A percentile compares a stretch with the other conserved stretches of the same genome.
These are phyloP conservation scores for Drosophila pallidifrons DNA, from an alignment of 1,140 invertebrate species.

Conservation along the genomic window DNA sequence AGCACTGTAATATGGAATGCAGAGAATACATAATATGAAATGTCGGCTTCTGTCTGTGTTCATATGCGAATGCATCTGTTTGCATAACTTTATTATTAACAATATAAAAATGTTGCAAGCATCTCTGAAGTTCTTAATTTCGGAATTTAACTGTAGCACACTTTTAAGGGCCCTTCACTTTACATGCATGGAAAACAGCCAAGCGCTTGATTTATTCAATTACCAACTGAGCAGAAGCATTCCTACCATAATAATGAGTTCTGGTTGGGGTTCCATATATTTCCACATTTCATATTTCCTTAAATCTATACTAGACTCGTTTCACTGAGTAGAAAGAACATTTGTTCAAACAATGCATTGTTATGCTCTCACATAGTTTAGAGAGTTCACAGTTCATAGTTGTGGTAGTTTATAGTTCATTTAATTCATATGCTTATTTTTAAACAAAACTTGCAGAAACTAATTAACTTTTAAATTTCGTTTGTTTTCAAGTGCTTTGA, in stretches of 20 bases:
- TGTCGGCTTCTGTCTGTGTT: background rate
- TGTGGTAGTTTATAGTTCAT: background rate
- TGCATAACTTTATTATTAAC: slow-evolving; percentile 7
- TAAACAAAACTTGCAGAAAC: slow-evolving; percentile 24
- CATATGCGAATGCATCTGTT: background rate
- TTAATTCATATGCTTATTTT: slow-evolving; percentile 18
- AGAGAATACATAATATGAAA: too few relatives aligned
- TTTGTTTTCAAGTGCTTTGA: slow-evolving; percentile 6
- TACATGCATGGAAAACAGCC: background rate
- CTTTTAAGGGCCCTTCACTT: background rate
- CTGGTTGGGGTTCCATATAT: background rate
- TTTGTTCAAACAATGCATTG: slow-evolving; percentile 8
- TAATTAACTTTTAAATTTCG: slow-evolving; percentile 31
- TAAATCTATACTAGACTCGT: background rate
- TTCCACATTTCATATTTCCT: background rate
- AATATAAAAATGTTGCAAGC: background rate
- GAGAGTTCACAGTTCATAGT: background rate
- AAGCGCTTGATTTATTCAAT: slow-evolving; percentile 28
- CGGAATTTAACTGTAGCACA: background rate
- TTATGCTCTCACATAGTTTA: background rate
- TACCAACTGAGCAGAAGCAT: slow-evolving; percentile 11
- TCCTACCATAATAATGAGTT: slow-evolving; percentile 6
- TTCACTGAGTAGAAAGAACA: background rate
- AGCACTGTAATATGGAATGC: too few relatives aligned
- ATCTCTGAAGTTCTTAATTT: slow-evolving; percentile 11